Percentiles rank a stretch among this genome's conserved stretches.
These are phyloP conservation scores for Esox niger DNA, from an alignment of 2,113 vertebrate genomes.

Conservation along the genomic window DNA sequence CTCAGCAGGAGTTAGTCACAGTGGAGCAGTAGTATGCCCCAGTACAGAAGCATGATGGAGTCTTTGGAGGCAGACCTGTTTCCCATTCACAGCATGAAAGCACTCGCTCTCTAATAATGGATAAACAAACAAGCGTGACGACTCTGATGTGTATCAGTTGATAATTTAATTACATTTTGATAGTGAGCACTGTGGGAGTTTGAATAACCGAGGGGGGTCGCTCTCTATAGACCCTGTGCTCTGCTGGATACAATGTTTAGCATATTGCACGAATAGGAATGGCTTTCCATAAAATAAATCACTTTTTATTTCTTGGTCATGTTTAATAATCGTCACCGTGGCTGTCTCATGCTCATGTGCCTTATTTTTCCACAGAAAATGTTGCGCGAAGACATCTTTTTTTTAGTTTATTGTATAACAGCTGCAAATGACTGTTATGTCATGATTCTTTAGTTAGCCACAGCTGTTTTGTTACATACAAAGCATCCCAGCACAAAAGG, in stretches of 20 bases:
- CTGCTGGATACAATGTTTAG: slow-evolving; percentile 8
- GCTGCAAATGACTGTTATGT: background rate
- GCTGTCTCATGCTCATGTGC: background rate
- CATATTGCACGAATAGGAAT: background rate
- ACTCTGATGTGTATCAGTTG: slow-evolving; percentile 45
- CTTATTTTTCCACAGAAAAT: background rate
- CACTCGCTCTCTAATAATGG: slow-evolving; percentile 44
- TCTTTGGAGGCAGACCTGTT: slow-evolving; percentile 19
- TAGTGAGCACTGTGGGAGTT: slow-evolving; percentile 35
- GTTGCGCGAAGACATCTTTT: too few relatives aligned
- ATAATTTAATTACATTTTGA: slow-evolving; percentile 63
- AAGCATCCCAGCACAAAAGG: background rate
- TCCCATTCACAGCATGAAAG: slow-evolving; percentile 44
- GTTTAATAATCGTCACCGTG: background rate
- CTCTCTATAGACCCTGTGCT: slow-evolving; percentile 6
- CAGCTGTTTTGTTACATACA: background rate
- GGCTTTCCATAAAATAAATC: background rate
- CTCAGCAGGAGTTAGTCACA: slow-evolving; percentile 25
- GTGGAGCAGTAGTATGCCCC: slow-evolving; percentile 1
- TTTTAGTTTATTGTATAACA: too few relatives aligned
- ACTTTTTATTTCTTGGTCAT: background rate
- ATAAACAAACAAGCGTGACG: slow-evolving; percentile 58
- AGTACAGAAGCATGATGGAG: slow-evolving; percentile 5
- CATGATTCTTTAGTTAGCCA: background rate
- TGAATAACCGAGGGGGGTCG: slow-evolving; percentile 43